Conservation (phyloP, 2,888 invertebrate genomes). For the Epistrophe eligans region DNA sequence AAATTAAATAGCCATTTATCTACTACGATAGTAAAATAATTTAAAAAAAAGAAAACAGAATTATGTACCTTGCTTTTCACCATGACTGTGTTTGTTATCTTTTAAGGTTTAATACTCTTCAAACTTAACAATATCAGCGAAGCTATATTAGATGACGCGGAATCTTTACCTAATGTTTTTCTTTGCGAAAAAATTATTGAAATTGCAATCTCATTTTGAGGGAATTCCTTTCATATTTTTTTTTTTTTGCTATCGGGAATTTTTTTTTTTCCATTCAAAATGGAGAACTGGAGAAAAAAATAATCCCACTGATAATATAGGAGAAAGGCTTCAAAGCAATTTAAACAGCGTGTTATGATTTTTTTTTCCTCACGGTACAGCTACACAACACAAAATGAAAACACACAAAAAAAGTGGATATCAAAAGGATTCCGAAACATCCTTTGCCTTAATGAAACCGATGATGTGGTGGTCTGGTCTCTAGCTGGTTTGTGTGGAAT, state of each 20-base stretch:
- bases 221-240: conserved; percentile 18
- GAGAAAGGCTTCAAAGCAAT: conserved; percentile 36
- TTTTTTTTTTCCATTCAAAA: conserved; percentile 15
- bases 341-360: conserved; percentile 47
- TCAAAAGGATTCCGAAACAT: conserved; percentile 51
- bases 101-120: not conserved
- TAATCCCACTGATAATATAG: conserved; percentile 9
- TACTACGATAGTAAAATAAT: too few relatives aligned
- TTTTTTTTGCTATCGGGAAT: not conserved
- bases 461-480: conserved; percentile 5
- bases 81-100: conserved; percentile 3
- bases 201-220: conserved; percentile 54
- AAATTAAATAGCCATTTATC: too few relatives aligned
- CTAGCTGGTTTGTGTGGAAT: not conserved
- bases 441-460: conserved; percentile 62
- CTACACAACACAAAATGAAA: conserved; percentile 9
- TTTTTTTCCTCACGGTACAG: not conserved
- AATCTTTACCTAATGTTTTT: conserved; percentile 35
- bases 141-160: conserved; percentile 54
- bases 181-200: conserved; percentile 57
- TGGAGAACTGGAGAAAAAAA: not conserved
- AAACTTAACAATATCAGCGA: conserved; percentile 6
- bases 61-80: not conserved
- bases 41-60: too few relatives aligned
- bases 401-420: conserved; percentile 9